A percentile compares a stretch with the other conserved stretches of the same genome.
These are phyloP conservation scores for Phalera bucephala DNA, from an alignment of 2,888 invertebrate genomes.

Conservation along the genomic window DNA sequence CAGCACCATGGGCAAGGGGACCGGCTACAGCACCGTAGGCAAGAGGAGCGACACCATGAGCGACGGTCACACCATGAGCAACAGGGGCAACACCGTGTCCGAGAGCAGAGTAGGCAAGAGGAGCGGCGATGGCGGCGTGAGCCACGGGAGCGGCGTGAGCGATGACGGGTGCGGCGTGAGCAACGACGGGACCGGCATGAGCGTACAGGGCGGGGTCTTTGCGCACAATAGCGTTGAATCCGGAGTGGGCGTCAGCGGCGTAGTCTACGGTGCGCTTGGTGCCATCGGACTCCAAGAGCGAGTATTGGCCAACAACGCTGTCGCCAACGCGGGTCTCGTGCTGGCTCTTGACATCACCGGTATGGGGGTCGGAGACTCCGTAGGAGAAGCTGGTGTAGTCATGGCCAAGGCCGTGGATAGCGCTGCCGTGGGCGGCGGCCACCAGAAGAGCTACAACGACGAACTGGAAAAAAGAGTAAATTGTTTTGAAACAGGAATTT, in stretches of 20 bases:
- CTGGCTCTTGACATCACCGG: constrained; percentile 81
- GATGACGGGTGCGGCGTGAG: constrained; percentile 50
- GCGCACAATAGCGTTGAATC: constrained; percentile 82
- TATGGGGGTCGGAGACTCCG: constrained; percentile 74
- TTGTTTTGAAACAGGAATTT: too few species aligned
- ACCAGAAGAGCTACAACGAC: constrained; percentile 69
- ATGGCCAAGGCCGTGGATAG: constrained; percentile 60
- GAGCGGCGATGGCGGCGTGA: constrained; percentile 31
- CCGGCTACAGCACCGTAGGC: constrained; percentile 36
- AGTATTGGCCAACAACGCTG: constrained; percentile 82
- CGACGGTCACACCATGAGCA: constrained; percentile 30
- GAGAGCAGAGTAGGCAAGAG: constrained; percentile 34
- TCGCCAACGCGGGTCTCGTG: constrained; percentile 86
- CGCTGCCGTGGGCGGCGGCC: constrained; percentile 69
- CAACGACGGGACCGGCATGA: constrained; percentile 48
- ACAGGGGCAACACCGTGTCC: constrained; percentile 32
- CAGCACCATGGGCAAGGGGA: constrained; percentile 41
- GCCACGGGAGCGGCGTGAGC: constrained; percentile 47
- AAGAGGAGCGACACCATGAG: constrained; percentile 27
- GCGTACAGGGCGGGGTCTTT: constrained; percentile 65
- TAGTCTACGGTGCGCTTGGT: constrained; percentile 85
- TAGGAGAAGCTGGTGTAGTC: constrained; percentile 75
- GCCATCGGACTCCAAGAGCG: constrained; percentile 83
- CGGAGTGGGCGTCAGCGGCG: constrained; percentile 77
- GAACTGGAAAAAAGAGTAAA: constrained; percentile 62